Base-by-base conservation (phyloP, 2,797 vertebrate species). In the Sebastes cheni region DNA sequence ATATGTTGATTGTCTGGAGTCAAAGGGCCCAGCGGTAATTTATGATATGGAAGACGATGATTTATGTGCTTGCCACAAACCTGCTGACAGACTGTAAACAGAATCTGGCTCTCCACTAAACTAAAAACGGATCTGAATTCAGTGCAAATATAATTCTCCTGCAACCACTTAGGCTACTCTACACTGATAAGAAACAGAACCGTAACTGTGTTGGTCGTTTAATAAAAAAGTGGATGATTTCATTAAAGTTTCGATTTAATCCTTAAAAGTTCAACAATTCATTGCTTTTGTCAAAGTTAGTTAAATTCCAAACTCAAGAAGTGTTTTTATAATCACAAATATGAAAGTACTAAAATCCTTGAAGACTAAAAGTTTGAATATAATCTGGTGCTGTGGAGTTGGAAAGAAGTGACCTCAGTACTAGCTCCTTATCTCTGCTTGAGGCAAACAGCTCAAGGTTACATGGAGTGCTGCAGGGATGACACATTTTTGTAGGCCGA, bases 21-120 rank as follows among this genome's bases (percentile, higher is more conserved):
- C 83, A 78, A 88, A 83, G 79, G 79, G 59, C 66, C 80, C 23
- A 20, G 36, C 18, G 50, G 84, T 90, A 86, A 95, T 89, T 90
- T 88, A 93, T 90, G 85, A 91, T 72, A 22, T 23, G 59, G 67
- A 64, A 62, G 66, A 78, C 14, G 60, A 78, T 74, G 32, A 80
- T 91, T 89, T 91, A 81, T 88, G 66, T 85, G 77, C 70, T 76
- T 80, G 61, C 68, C 90, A 78, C 72, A 82, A 67, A 81, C 73
- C 87, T 81, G 82, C 69, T 84, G 83, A 91, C 55, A 88, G 81
- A 94, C 73, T 54, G 66, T 88, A 85, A 92, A 91, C 92, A 94
- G 83, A 86, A 78, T 89, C 54, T 79, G 32, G 30, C 67, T 80
- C 72, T 81, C 67, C 66, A 65, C 67, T 80, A 82, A 88, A 85